Evolutionary conservation across 2,888 invertebrate species (phyloP), one percentile per base, ranked within the genome.

Genomic region (Chrysolina americana): DNA sequence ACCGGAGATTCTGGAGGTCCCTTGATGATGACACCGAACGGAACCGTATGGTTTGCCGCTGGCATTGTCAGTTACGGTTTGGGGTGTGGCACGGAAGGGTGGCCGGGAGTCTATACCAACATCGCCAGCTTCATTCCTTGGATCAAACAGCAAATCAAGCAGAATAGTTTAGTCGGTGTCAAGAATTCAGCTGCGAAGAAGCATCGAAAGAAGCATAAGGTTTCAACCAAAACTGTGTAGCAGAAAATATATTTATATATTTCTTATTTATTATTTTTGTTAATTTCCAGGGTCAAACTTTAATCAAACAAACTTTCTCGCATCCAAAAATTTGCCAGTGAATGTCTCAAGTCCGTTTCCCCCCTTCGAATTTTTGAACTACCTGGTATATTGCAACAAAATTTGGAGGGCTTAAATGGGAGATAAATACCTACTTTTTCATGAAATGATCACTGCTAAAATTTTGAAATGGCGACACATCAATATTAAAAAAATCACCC

Each of bases 1-100:
- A 89, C 89, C n/a, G 95, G 95, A 0, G 95, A 95, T 82, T 94
- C 94, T 0, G 95, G 95, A 0, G 95, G 95, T 3, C 95, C 95
- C 0, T 87, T 95, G 3, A 95, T 95, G 94, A 73, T 79, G 21
- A 69, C 76, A 44, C 59, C 89, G 85, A 76, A 80, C 65, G 82
- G 78, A 53, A 81, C 79, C 9, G 75, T 78, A 11, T 84, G 82
- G 79, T 91, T 91, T 74, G 87, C 90, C 0, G 90, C 92, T 17
- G 94, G 92, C 0, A 88, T 94, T 1, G 94, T 94, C 0, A 94
- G 93, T 76, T 94, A 91, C 77, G 94, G 94, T 0, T 89, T 91
- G 9, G 70, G 76, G 41, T 76, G 76, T 21, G 76, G 76, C n/a
- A n/a, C 89, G 79, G 90, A 91, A 15, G 92, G 91, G 0, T 92